Conservation (phyloP, 2,113 vertebrate genomes). For the Centrocercus urophasianus region DNA sequence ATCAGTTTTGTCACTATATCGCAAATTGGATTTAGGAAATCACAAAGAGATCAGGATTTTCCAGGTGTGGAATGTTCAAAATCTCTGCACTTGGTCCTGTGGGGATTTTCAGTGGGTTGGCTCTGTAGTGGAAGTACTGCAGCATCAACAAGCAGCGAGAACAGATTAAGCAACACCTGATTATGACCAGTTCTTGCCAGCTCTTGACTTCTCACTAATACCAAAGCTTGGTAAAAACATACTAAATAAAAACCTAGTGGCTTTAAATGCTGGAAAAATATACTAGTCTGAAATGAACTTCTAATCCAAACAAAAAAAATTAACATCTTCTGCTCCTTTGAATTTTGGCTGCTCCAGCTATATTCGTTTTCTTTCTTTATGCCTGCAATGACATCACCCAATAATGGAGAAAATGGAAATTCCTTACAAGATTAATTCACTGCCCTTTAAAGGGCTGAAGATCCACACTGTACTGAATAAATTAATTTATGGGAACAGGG, state of each 20-base stretch:
- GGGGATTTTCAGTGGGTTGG: not conserved
- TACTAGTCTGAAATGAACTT: conserved; percentile 26
- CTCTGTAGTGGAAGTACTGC: not conserved
- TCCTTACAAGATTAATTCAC: not conserved
- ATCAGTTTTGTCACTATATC: not conserved
- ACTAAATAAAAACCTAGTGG: not conserved
- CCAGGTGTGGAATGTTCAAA: not conserved
- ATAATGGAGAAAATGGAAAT: not conserved
- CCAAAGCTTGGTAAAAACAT: not conserved
- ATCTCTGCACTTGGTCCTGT: not conserved
- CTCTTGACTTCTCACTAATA: not conserved
- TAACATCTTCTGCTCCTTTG: not conserved
- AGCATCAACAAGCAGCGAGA: not conserved
- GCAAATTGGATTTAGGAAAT: not conserved
- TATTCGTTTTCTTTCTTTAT: conserved; percentile 27
- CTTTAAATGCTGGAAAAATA: conserved; percentile 29
- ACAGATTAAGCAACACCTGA: not conserved
- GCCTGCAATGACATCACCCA: conserved; percentile 16
- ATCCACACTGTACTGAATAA: not conserved
- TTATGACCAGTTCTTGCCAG: not conserved
- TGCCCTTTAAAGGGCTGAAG: not conserved
- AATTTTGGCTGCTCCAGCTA: conserved; percentile 31
- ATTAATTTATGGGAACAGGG: not conserved
- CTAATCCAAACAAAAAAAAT: not conserved
- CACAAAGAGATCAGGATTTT: not conserved